A percentile compares a stretch with the other conserved stretches of the same genome.
Conservation (phyloP, 2,113 vertebrate species). For the Seriola aureovittata region DNA sequence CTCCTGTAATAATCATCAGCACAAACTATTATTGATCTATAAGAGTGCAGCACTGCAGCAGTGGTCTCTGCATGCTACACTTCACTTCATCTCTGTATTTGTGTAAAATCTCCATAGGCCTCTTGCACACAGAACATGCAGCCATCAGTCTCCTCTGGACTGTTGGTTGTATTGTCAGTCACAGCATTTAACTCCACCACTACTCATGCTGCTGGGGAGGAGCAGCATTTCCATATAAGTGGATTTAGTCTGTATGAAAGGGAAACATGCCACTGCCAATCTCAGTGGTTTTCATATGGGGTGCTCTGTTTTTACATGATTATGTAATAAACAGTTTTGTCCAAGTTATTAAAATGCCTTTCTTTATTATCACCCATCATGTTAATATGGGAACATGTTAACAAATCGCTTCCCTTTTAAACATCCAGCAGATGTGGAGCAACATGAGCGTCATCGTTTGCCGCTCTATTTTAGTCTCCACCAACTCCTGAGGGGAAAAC, state of each 20-base stretch:
- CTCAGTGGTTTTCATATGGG: slow-evolving; percentile 3
- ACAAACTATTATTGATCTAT: not conserved
- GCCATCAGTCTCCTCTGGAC: not conserved
- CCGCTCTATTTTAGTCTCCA: no score
- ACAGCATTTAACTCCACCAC: slow-evolving; percentile 1
- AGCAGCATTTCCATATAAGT: not conserved
- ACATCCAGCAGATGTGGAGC: not conserved
- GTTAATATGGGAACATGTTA: not conserved
- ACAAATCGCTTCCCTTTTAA: not conserved
- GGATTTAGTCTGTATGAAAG: not conserved
- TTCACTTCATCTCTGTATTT: not conserved
- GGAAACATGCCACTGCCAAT: not conserved
- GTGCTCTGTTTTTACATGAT: no score
- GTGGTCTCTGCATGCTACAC: not conserved
- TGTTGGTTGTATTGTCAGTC: not conserved
- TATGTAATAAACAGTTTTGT: no score
- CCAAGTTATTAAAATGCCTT: no score
- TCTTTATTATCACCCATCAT: not conserved
- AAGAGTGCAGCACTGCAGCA: not conserved
- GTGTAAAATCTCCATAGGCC: not conserved
- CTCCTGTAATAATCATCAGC: not conserved
- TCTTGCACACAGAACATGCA: not conserved
- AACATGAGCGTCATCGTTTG: not conserved
- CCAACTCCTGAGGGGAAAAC: no score
- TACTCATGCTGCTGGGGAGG: not conserved